phyloP scores from a whole-genome alignment of 2,888 invertebrate genomes.

The Sialis lutaria region DNA sequence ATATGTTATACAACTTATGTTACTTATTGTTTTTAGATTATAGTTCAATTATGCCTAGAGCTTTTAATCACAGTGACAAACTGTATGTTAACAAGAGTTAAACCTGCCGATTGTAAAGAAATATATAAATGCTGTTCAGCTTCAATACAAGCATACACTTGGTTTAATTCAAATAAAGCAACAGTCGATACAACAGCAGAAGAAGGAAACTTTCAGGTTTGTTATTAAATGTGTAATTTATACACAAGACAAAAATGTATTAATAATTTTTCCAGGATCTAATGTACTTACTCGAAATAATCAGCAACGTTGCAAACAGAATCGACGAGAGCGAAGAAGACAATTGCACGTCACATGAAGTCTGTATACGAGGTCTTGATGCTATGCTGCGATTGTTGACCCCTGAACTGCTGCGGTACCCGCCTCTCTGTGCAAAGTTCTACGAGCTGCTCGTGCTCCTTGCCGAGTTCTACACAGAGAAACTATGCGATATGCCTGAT shows the following conservation, averaged over 20 bases:
- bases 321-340: constrained; percentile 12
- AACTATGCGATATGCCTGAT: constrained; percentile 30
- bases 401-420: constrained; percentile 50
- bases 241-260: background rate
- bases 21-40: constrained; percentile 18
- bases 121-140: constrained; percentile 50
- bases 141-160: constrained; percentile 51
- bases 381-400: constrained; percentile 59
- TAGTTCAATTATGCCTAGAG: constrained; percentile 58
- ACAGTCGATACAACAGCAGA: constrained; percentile 45
- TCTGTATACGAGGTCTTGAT: constrained; percentile 49
- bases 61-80: constrained; percentile 55
- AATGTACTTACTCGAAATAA: too few species aligned
- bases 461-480: constrained; percentile 46
- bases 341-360: constrained; percentile 33
- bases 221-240: constrained; percentile 22
- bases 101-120: constrained; percentile 38
- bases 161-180: constrained; percentile 43
- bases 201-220: constrained; percentile 59
- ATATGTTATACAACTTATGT: too few species aligned
- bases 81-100: constrained; percentile 46
- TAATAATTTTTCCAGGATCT: too few species aligned
- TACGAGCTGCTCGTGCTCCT: constrained; percentile 44
- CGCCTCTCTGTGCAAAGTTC: constrained; percentile 43
- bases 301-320: background rate